Conservation (phyloP, 2,797 vertebrate genomes). For the Thamnophis elegans region DNA sequence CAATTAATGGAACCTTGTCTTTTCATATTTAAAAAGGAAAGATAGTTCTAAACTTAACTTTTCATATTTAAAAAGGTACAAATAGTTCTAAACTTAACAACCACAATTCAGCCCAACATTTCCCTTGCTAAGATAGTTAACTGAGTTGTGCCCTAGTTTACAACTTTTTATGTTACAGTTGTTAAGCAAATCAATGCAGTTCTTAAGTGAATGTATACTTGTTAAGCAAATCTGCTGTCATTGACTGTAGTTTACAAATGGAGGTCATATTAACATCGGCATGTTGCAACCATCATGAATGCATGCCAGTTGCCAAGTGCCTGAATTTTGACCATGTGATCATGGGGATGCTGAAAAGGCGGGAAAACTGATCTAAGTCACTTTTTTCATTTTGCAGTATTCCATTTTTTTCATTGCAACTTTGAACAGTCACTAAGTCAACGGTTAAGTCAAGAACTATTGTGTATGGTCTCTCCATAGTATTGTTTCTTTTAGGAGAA, state of each 20-base stretch:
- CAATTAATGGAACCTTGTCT: not conserved
- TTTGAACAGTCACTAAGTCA: not conserved
- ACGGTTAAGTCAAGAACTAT: not conserved
- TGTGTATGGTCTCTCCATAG: not conserved
- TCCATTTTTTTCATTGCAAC: not conserved
- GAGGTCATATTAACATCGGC: not conserved
- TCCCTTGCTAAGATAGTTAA: not conserved
- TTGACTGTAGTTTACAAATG: not conserved
- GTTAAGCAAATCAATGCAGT: not conserved
- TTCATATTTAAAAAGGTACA: not conserved
- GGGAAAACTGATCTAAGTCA: not conserved
- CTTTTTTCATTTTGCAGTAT: not conserved
- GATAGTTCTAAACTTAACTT: not conserved
- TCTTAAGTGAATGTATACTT: not conserved
- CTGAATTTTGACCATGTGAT: not conserved
- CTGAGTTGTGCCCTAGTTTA: not conserved
- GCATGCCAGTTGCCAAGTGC: not conserved
- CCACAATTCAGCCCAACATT: not conserved
- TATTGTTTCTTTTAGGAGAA: not conserved
- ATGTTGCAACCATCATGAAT: not conserved
- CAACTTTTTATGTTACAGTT: not conserved
- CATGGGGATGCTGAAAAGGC: not conserved
- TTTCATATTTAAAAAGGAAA: not conserved
- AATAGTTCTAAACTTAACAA: not conserved
- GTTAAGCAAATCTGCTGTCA: not conserved